These are phyloP conservation scores for Mohoua ochrocephala DNA, from an alignment of 2,113 vertebrate genomes.

Conservation along the genomic window DNA sequence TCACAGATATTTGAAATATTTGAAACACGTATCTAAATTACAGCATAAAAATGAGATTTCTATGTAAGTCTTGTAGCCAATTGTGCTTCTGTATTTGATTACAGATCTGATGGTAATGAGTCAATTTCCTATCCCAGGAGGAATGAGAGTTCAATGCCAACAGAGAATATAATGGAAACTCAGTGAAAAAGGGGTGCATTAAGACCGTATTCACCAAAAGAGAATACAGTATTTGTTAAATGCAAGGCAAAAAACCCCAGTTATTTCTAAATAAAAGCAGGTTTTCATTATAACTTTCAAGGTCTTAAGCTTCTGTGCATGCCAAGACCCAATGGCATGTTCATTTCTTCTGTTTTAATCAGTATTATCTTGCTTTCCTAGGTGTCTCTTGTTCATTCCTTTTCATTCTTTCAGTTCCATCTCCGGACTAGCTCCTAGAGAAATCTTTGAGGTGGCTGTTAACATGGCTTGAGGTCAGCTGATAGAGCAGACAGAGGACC, in stretches of 20 bases:
- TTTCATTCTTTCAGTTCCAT: not conserved
- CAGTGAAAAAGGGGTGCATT: not conserved
- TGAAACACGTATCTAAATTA: not conserved
- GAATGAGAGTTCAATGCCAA: not conserved
- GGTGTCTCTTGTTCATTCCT: not conserved
- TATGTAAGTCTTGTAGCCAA: not conserved
- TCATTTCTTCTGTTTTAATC: not conserved
- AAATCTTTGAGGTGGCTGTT: not conserved
- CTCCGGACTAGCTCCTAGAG: not conserved
- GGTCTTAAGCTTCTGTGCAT: not conserved
- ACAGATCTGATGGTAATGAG: not conserved
- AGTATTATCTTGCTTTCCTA: not conserved
- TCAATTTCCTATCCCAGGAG: not conserved
- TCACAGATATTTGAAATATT: not conserved
- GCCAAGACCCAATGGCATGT: not conserved
- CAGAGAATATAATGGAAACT: not conserved
- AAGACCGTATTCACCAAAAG: not conserved
- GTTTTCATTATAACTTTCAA: not conserved
- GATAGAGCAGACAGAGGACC: not conserved
- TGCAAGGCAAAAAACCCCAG: not conserved
- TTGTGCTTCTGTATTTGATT: not conserved
- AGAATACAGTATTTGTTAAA: not conserved
- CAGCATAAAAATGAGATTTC: not conserved
- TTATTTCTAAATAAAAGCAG: not conserved
- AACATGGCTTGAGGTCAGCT: not conserved